These are phyloP conservation scores for Lepilemur ruficaudatus DNA, from an alignment of 2,797 vertebrate genomes.

Conservation along the genomic window DNA sequence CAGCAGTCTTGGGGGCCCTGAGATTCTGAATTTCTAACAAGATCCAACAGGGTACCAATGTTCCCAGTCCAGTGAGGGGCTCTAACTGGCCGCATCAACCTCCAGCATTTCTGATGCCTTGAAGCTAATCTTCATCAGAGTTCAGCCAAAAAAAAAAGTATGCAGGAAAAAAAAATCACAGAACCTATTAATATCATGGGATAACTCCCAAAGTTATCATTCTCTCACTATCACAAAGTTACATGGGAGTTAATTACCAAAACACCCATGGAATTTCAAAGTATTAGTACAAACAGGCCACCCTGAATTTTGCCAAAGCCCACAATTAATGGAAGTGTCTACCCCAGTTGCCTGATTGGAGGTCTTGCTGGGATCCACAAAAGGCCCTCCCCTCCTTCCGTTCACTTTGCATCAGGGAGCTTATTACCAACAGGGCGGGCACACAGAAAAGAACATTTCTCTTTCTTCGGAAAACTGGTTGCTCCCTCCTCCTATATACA, in stretches of 20 bases:
- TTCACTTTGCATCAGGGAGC: background rate
- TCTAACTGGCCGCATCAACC: background rate
- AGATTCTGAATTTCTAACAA: background rate
- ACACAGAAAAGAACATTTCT: background rate
- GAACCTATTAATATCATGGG: background rate
- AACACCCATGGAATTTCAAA: background rate
- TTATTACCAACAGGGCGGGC: background rate
- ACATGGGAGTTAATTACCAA: background rate
- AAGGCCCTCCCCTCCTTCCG: background rate
- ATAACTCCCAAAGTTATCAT: background rate
- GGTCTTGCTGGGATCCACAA: background rate
- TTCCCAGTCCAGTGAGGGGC: background rate
- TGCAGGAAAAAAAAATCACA: background rate
- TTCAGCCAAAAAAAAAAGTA: background rate
- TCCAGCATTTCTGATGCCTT: background rate
- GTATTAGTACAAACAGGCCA: background rate
- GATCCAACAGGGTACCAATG: background rate
- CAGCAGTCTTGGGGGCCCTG: background rate
- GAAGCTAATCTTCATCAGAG: background rate
- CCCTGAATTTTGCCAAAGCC: background rate
- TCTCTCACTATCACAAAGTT: background rate
- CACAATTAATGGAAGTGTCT: background rate
- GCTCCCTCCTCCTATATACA: background rate
- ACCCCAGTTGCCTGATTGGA: background rate
- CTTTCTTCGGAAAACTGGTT: constrained; percentile 4